Evolutionary conservation across 2,888 invertebrate genomes (phyloP).

Genomic region (Seira musarum): DNA sequence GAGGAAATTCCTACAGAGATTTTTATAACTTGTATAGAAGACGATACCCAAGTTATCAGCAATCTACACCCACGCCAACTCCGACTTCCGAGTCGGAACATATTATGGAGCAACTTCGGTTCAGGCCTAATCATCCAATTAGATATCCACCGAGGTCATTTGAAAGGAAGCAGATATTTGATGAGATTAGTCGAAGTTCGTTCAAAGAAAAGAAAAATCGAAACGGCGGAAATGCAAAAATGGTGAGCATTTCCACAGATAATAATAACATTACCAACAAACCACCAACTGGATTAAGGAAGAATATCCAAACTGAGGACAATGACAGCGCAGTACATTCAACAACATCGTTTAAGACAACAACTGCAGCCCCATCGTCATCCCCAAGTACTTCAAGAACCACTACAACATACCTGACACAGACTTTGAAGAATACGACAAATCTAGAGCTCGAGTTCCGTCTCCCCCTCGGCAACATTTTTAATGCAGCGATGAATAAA

Average conservation of each 20-base stretch:
- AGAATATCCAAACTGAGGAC: background rate
- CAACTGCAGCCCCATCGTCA: background rate
- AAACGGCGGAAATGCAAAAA: too few species aligned
- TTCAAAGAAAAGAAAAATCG: conserved; percentile 44
- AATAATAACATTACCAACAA: too few species aligned
- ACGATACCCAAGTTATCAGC: conserved; percentile 54
- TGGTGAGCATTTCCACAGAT: too few species aligned
- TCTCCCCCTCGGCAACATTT: conserved; percentile 51
- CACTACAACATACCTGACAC: conserved; percentile 41
- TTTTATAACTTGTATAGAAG: conserved; percentile 60
- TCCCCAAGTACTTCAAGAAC: conserved; percentile 14
- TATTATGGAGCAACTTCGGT: conserved; percentile 34
- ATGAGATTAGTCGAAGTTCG: conserved; percentile 40
- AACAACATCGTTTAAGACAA: conserved; percentile 16
- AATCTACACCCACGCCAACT: conserved; percentile 50
- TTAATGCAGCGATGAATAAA: conserved; percentile 50
- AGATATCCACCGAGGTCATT: conserved; percentile 53
- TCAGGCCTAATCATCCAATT: conserved; percentile 43
- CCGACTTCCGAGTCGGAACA: too few species aligned
- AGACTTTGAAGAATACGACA: conserved; percentile 45
- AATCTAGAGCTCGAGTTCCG: conserved; percentile 56
- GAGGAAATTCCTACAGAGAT: conserved; percentile 55
- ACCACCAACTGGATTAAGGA: too few species aligned
- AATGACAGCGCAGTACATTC: conserved; percentile 2
- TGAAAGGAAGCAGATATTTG: conserved; percentile 55